Conservation (phyloP, 1,140 invertebrate genomes). For the Heliconius himera region DNA sequence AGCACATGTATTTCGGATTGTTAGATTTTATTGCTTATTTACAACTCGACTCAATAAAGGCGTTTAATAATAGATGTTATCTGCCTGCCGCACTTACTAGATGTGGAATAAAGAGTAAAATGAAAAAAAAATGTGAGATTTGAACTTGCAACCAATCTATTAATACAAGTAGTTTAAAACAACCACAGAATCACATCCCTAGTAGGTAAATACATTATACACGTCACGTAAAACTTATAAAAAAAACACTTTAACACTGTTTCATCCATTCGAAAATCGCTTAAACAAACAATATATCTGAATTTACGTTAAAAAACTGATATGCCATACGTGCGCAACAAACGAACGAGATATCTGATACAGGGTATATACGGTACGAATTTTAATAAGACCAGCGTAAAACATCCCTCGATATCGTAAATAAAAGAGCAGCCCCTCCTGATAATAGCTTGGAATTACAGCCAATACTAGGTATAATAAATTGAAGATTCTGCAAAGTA, state of each 20-base stretch:
- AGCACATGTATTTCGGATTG: too few relatives aligned
- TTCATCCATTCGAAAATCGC: neutral
- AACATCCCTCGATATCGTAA: neutral
- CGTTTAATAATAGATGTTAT: too few relatives aligned
- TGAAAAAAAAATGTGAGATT: too few relatives aligned
- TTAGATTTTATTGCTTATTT: too few relatives aligned
- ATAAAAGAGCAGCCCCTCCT: neutral
- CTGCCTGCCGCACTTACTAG: too few relatives aligned
- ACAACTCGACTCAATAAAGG: too few relatives aligned
- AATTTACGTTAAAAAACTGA: conserved; percentile 25
- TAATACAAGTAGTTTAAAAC: neutral
- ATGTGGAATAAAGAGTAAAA: too few relatives aligned
- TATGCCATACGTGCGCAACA: conserved; percentile 12
- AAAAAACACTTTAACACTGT: conserved; percentile 16
- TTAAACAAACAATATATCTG: conserved; percentile 13
- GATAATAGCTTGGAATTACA: conserved; percentile 1
- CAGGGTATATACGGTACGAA: conserved; percentile 3
- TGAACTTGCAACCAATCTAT: too few relatives aligned
- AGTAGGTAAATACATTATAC: neutral
- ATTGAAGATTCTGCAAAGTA: neutral
- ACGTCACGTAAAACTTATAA: neutral
- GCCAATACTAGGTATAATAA: neutral
- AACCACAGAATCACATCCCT: neutral
- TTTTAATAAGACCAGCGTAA: conserved; percentile 24
- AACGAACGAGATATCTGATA: conserved; percentile 20